Percentiles rank a stretch among this genome's conserved stretches.
phyloP scores from a whole-genome alignment of 2,888 invertebrate species.

The Mesoligia furuncula region DNA sequence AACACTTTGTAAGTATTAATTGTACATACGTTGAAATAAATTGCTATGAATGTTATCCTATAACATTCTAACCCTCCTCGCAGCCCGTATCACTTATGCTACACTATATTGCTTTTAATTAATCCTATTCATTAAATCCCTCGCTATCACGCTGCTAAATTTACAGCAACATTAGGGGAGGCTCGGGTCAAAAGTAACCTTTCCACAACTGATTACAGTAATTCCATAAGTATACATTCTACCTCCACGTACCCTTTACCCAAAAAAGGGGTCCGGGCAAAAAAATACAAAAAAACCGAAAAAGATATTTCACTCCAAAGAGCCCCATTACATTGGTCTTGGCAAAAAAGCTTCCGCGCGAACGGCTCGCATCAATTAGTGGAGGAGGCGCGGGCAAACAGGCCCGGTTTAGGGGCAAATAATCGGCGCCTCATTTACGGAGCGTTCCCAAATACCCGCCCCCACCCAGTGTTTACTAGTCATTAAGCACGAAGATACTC shows the following conservation, averaged over 20 bases:
- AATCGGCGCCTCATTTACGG: slow-evolving; percentile 84
- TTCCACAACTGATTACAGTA: slow-evolving; percentile 69
- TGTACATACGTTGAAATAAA: slow-evolving; percentile 17
- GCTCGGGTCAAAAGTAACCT: slow-evolving; percentile 64
- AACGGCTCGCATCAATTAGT: slow-evolving; percentile 84
- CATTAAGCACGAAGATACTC: slow-evolving; percentile 82
- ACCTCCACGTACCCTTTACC: slow-evolving; percentile 58
- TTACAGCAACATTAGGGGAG: slow-evolving; percentile 58
- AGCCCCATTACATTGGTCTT: slow-evolving; percentile 83
- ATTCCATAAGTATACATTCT: slow-evolving; percentile 66
- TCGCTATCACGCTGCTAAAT: slow-evolving; percentile 57
- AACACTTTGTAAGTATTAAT: neutral
- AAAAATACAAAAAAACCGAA: slow-evolving; percentile 75
- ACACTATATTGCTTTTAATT: slow-evolving; percentile 63
- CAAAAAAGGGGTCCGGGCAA: slow-evolving; percentile 66
- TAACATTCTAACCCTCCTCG: slow-evolving; percentile 19
- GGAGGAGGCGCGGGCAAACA: slow-evolving; percentile 81
- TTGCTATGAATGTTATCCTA: slow-evolving; percentile 12
- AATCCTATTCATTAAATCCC: slow-evolving; percentile 67
- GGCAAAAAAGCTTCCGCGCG: slow-evolving; percentile 78
- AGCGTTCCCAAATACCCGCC: slow-evolving; percentile 70
- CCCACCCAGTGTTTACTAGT: slow-evolving; percentile 83
- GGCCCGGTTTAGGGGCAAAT: slow-evolving; percentile 80
- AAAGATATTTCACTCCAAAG: slow-evolving; percentile 85
- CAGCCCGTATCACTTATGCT: slow-evolving; percentile 48